phyloP scores from a whole-genome alignment of 2,113 vertebrate genomes.

The Heliornis fulica region DNA sequence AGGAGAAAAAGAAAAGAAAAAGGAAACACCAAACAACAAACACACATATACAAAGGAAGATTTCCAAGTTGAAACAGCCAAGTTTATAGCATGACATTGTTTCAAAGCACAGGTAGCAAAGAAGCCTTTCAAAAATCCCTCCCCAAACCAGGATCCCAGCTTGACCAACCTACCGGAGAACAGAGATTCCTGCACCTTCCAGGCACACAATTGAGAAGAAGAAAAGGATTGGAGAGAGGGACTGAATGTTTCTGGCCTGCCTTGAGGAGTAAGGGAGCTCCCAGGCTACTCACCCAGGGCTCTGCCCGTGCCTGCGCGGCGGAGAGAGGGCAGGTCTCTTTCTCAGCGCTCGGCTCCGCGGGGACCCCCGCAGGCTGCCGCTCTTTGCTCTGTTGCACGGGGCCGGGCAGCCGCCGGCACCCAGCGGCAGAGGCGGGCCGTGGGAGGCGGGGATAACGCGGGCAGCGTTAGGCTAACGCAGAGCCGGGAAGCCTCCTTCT shows the following conservation, averaged over 20 bases:
- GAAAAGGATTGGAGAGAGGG: not conserved
- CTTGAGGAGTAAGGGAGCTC: not conserved
- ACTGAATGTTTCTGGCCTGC: not conserved
- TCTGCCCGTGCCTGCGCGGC: not conserved
- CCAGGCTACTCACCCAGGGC: slow-evolving; percentile 46
- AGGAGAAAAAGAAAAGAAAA: accelerated
- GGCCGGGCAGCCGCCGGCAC: not conserved
- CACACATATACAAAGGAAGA: accelerated
- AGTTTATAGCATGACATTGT: not conserved
- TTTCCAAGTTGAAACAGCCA: not conserved
- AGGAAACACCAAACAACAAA: accelerated
- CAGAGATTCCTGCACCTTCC: not conserved
- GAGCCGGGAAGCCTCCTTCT: not conserved
- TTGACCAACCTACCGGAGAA: not conserved
- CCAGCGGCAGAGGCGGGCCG: not conserved
- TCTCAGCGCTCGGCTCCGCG: not conserved
- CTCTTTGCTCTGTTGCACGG: not conserved
- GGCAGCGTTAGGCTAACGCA: not conserved
- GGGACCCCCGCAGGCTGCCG: not conserved
- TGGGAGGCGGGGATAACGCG: not conserved
- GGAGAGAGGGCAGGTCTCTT: not conserved
- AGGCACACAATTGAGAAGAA: accelerated
- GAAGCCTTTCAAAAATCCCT: not conserved
- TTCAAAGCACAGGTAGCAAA: accelerated
- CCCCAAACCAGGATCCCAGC: not conserved